Conservation (phyloP, 2,888 invertebrate genomes). For the Heliconius cydno region DNA sequence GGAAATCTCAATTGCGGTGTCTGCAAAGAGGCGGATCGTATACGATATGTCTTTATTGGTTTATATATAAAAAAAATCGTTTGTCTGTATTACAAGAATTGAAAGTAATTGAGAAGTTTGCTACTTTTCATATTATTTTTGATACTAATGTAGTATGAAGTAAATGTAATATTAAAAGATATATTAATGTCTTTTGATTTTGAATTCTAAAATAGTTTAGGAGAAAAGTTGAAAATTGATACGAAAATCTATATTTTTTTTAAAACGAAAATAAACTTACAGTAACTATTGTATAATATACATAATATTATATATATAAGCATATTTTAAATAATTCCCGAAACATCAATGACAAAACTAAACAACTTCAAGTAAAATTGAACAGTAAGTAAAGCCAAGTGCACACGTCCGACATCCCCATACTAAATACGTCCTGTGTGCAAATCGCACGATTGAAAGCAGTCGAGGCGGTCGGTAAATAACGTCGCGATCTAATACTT, state of each 20-base stretch:
- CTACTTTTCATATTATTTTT: background rate
- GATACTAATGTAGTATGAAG: background rate
- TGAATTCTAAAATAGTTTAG: background rate
- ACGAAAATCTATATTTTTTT: background rate
- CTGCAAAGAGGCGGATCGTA: constrained; percentile 47
- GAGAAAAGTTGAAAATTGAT: background rate
- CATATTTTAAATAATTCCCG: background rate
- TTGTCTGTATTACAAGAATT: constrained; percentile 7
- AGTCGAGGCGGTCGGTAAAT: constrained; percentile 74
- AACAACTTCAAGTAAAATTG: background rate
- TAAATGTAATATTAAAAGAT: background rate
- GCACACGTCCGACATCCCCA: constrained; percentile 20
- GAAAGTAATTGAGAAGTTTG: background rate
- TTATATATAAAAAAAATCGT: constrained; percentile 21
- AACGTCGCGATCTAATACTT: constrained; percentile 78
- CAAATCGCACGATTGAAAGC: constrained; percentile 80
- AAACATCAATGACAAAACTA: background rate
- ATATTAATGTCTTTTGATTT: background rate
- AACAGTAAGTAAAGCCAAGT: constrained; percentile 11
- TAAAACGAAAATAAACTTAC: background rate
- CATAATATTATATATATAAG: background rate
- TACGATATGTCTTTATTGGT: constrained; percentile 24
- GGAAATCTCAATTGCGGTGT: constrained; percentile 51
- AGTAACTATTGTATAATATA: background rate
- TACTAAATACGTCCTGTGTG: constrained; percentile 49